Percentiles rank a stretch among this genome's conserved stretches.
Evolutionary conservation across 1,140 invertebrate species (phyloP).

Genomic region (Drosophila equinoxialis): DNA sequence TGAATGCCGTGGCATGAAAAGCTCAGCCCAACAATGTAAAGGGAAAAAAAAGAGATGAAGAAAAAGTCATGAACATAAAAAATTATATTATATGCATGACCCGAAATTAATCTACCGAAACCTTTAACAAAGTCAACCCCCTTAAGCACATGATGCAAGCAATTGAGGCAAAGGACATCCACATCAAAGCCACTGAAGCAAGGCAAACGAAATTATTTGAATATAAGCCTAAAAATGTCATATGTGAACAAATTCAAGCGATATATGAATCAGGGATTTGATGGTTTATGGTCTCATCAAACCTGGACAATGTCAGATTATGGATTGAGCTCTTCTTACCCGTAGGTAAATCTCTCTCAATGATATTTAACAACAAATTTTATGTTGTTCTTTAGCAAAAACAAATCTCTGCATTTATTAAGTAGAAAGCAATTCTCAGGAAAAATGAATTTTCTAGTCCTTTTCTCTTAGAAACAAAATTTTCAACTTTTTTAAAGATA

Average conservation of each 20-base stretch:
- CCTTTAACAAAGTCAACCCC: slow-evolving; percentile 53
- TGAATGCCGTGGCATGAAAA: slow-evolving; percentile 53
- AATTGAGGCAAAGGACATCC: slow-evolving; percentile 7
- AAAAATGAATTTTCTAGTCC: no score
- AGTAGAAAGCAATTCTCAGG: no score
- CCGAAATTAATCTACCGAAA: slow-evolving; percentile 82
- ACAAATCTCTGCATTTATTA: no score
- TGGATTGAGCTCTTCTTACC: neutral
- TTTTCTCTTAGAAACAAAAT: no score
- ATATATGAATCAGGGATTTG: slow-evolving; percentile 27
- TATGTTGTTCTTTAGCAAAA: neutral
- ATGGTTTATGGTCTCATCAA: slow-evolving; percentile 24
- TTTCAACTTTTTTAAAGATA: neutral
- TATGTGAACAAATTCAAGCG: slow-evolving; percentile 70
- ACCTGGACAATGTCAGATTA: neutral
- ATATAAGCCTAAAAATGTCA: slow-evolving; percentile 71
- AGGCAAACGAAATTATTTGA: slow-evolving; percentile 76
- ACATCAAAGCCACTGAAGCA: slow-evolving; percentile 77
- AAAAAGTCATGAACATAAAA: slow-evolving; percentile 50
- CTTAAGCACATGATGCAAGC: neutral
- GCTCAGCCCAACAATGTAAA: neutral
- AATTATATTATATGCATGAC: slow-evolving; percentile 81
- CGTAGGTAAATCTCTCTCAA: no score
- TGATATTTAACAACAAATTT: neutral
- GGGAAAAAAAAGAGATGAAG: neutral